Evolutionary conservation across 2,888 invertebrate genomes (phyloP), one percentile per base, ranked within the genome.

Genomic region (Netelia melanura): DNA sequence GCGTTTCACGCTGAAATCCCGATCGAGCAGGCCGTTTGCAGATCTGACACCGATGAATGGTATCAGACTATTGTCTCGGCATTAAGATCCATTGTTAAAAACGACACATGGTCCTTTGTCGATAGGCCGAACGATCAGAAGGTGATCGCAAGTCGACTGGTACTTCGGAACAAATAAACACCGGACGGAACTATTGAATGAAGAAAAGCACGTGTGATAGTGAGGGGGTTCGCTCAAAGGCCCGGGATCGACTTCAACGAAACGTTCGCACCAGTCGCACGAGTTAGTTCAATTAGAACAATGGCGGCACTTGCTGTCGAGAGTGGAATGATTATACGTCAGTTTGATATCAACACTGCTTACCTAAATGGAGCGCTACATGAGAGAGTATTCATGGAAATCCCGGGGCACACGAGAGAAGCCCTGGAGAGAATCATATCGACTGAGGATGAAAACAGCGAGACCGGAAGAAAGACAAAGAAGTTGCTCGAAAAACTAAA

Each of bases 261-360:
- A 25, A 54, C 74, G 14, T 62, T 74, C n/a, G n/a, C 74, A 14
- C 72, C 72, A 0, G 61, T 72, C 38, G 58, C 58, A 14, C 25
- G 52, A 11, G 3, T 74, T 8, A 75, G 64, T 38, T 75, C 52
- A 8, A 75, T 75, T 30, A 48, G 74, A 21, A 48, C 62, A 3
- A 8, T 74, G 30, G 38, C 52, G 0, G 25, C 64, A 52, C 25
- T 52, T 6, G 74, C 64, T 30, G 38, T 14, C 6, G 48, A 54
- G 21, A 10, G 30, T 11, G 30, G 23, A 17, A 64, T 75, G 64
- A 54, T 14, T 21, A 75, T 75, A 17, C n/a, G 64, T 21, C 75
- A 75, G 25, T 75, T 75, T 54, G 75, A 75, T 8, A 54, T 75
- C 0, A 75, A 64, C 1, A 75, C 64, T 2, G 74, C 52, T 17